A percentile compares a stretch with the other conserved stretches of the same genome.
phyloP scores from a whole-genome alignment of 2,113 vertebrate species.

The Eupsittula cactorum region DNA sequence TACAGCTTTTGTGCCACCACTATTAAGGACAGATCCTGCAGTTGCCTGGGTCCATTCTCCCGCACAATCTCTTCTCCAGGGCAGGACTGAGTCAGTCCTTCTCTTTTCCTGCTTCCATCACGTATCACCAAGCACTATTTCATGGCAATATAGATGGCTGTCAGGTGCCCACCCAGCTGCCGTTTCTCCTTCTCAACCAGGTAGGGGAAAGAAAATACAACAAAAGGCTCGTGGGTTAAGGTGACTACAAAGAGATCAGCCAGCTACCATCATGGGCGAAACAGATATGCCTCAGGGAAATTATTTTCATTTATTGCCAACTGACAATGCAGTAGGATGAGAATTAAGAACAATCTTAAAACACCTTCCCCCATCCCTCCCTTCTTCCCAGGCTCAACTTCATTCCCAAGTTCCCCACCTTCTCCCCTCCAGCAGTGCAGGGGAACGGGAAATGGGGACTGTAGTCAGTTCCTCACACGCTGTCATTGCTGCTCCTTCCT shows the following conservation, averaged over 20 bases:
- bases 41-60: neutral
- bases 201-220: neutral
- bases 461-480: accelerated
- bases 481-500: neutral
- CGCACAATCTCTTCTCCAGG: neutral
- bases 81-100: neutral
- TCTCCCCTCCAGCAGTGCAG: accelerated
- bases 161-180: neutral
- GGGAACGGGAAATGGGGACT: accelerated
- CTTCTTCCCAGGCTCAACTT: neutral
- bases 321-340: neutral
- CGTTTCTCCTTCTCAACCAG: neutral
- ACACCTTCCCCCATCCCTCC: neutral
- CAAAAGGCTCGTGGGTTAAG: accelerated
- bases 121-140: neutral
- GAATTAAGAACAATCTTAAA: neutral
- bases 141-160: neutral
- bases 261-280: accelerated
- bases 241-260: neutral
- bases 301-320: neutral
- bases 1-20: neutral
- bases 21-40: neutral
- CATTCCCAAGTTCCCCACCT: neutral
- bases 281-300: neutral
- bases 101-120: neutral